Percentiles rank a stretch among this genome's conserved stretches.
These are phyloP conservation scores for Zaprionus obscuricornis DNA, from an alignment of 2,888 invertebrate species.

Conservation along the genomic window DNA sequence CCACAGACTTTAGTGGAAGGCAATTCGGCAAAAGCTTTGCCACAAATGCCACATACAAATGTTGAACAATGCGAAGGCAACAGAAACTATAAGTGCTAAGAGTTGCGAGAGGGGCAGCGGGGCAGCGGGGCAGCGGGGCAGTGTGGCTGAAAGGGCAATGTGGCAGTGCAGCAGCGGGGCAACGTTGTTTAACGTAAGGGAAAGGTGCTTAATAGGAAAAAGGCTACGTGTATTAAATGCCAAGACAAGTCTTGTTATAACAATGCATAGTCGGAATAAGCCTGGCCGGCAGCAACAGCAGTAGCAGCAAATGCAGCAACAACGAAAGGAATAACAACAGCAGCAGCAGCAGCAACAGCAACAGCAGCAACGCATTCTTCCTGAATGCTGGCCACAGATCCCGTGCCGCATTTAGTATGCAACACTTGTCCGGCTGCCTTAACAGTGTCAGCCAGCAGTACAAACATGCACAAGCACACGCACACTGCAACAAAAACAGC, in stretches of 20 bases:
- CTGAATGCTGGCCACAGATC: slow-evolving; percentile 10
- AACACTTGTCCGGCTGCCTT: slow-evolving; percentile 64
- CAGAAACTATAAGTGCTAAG: no score
- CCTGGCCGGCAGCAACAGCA: neutral
- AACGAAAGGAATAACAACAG: no score
- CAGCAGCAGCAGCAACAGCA: neutral
- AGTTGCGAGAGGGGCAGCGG: neutral
- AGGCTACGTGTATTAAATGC: slow-evolving; percentile 63
- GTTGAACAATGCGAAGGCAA: slow-evolving; percentile 13
- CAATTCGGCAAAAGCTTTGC: slow-evolving; percentile 4
- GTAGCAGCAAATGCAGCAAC: neutral
- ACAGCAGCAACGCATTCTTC: slow-evolving; percentile 6
- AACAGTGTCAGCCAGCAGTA: slow-evolving; percentile 50
- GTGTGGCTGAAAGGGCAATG: neutral
- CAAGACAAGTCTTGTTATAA: slow-evolving; percentile 38
- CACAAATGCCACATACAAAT: slow-evolving; percentile 7
- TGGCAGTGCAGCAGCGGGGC: neutral
- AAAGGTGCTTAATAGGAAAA: slow-evolving; percentile 13
- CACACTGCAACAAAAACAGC: neutral
- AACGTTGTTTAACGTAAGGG: no score
- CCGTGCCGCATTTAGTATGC: slow-evolving; percentile 61
- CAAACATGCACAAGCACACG: slow-evolving; percentile 24
- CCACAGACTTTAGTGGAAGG: slow-evolving; percentile 3
- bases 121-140: neutral
- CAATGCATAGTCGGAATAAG: slow-evolving; percentile 15